Evolutionary conservation across 2,113 vertebrate species (phyloP), one percentile per base, ranked within the genome.

Genomic region (Anthoscopus minutus): DNA sequence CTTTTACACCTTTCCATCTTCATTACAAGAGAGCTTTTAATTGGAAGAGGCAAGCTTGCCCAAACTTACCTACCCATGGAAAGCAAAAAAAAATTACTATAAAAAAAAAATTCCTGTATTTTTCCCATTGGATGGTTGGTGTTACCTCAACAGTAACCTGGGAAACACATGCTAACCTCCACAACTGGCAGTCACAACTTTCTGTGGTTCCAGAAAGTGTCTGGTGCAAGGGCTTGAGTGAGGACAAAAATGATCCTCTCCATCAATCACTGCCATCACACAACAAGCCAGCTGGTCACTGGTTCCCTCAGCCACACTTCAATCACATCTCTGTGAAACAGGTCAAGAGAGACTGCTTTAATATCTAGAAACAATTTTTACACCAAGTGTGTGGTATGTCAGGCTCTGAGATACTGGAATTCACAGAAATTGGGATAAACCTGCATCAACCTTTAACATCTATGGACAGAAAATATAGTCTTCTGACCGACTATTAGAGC

Each of bases 261-360:
- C 97, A 98, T 98, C 98, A 97, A 88, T 98, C 98, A 97, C 96
- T 98, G 98, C 98, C 98, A 97, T 92, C 44, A 50, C 23, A 96
- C 45, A 94, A 98, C 97, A 97, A 98, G 97, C 96, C 98, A 98
- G 98, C 96, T 96, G 87, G 97, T 97, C 98, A 98, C 92, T 94
- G 96, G 97, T 94, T 97, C 98, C 97, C 93, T 77, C 95, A 98
- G 97, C 93, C 95, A 96, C 83, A 81, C 92, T 94, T 93, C 64
- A 40, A 76, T 89, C 96, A 85, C 94, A 89, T 81, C 72, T 74
- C 90, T 18, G 25, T 65, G 70, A 47, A 78, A 51, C 4, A 71
- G 33, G 33, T 58, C 33, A 33, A 92, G 47, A 30, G 48, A 88
- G 57, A 81, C 37, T 62, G 57, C 84, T 95, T 58, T 81, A 95